Base-by-base conservation (phyloP, 2,113 vertebrate genomes). In the Emydura subglobosa region DNA sequence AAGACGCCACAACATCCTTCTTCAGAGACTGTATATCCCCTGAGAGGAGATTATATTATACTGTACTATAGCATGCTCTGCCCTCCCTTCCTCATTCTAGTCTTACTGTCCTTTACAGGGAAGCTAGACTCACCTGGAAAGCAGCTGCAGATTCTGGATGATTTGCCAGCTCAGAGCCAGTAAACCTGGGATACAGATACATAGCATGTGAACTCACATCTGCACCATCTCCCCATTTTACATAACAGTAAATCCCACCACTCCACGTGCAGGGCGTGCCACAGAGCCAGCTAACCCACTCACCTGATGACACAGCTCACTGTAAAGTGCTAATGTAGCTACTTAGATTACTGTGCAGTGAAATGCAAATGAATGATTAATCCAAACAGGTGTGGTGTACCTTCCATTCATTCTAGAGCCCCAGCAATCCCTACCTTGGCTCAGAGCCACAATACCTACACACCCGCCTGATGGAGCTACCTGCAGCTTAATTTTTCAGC, bases 21-120 rank as follows among this genome's bases (percentile, higher is more conserved):
- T 82, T 42, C 51, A 39, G 47, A 96, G 55, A 85, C 78, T 24
- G 85, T 91, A 7, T 31, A 17, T n/a, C 88, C 91, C 88, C 87
- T n/a, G 14, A 79, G 78, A 51, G 0, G 12, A 83, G 44, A 12
- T 76, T 76, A 2, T 31, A 85, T 53, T 83, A 29, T 21, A 14
- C 29, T 24, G 39, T 49, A 16, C n/a, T 39, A 39, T 22, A 72
- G 19, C 19, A 72, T 1, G 0, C 1, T 22, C 4, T 22, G 14
- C 42, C 31, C 17, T 29, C 44, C 42, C 21, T 12, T 59, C 57
- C 57, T 59, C 57, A 57, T 10, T 57, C 55, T 24, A 13, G 6
- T 14, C 44, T 8, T 78, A 44, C 42, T 47, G 10, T 78, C 42
- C 44, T 78, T 44, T 78, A 82, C 57, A 84, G 5, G 27, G 25